Evolutionary conservation across 2,888 invertebrate species (phyloP), one percentile per base, ranked within the genome.

Genomic region (Synanthedon tipuliformis): DNA sequence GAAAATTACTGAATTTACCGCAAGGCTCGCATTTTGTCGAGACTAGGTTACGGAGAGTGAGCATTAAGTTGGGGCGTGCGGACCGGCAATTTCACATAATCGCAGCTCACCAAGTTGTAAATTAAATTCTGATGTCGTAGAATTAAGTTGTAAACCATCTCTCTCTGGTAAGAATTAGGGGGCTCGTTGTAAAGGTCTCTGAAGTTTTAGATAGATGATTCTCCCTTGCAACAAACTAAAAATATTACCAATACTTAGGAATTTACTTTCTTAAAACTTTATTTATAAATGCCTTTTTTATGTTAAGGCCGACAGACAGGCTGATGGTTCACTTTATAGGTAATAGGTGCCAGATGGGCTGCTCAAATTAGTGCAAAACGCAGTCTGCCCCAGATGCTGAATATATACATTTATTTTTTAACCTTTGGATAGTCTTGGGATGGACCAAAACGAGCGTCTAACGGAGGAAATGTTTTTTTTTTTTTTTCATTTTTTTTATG

Each of bases 41-140:
- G 55, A 49, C 53, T 55, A 57, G 58, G 54, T 57, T 52, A 52
- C 61, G 45, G 54, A 56, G 61, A 59, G 63, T 62, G 57, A 52
- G 61, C 63, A 69, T 70, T 70, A 70, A 52, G 58, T 52, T 52
- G 50, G 54, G 58, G 55, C 59, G 57, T 59, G 60, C 64, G 50
- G 50, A 55, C 53, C 60, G 62, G 66, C 73, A 79, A 78, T 79
- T 72, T 75, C 60, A 55, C 51, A 61, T 76, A 78, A 78, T 73
- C 68, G 71, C 73, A 60, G 68, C 66, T 68, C 68, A 59, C 59
- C 59, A 54, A 66, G 69, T 70, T 69, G 73, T 74, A 73, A 76
- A 78, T 80, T 79, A 79, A 79, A 76, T 72, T 73, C 68, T 78
- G 76, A 79, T 79, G 72, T 70, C 66, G 61, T 75, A 65, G 68